These are phyloP conservation scores for Euproctis similis DNA, from an alignment of 2,888 invertebrate species.

Conservation along the genomic window DNA sequence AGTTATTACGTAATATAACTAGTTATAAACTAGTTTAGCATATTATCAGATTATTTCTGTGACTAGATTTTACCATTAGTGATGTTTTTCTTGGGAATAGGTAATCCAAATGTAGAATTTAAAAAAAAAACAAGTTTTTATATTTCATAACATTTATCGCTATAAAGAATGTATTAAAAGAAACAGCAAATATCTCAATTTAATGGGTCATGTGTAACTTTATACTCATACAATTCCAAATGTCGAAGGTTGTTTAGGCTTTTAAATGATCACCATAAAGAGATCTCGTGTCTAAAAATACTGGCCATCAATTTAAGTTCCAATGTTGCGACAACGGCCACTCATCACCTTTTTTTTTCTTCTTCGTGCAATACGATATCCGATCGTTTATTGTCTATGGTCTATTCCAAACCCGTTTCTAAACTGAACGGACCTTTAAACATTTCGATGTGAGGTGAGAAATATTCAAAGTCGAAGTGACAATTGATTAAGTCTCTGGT, in stretches of 20 bases:
- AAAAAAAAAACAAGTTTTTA: neutral
- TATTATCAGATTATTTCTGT: too few species aligned
- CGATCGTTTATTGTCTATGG: conserved; percentile 60
- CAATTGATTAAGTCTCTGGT: conserved; percentile 65
- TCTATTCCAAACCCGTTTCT: conserved; percentile 64
- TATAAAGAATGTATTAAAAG: too few species aligned
- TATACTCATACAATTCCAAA: conserved; percentile 34
- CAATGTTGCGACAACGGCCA: conserved; percentile 45
- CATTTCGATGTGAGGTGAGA: conserved; percentile 54
- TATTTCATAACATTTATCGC: neutral
- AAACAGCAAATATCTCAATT: conserved; percentile 37
- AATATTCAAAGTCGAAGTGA: conserved; percentile 63
- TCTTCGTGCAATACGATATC: conserved; percentile 67
- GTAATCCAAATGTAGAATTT: neutral
- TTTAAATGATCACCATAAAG: conserved; percentile 43
- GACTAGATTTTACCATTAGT: too few species aligned
- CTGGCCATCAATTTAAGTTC: conserved; percentile 58
- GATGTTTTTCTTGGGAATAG: neutral
- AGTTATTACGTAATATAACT: too few species aligned
- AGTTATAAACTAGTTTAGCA: too few species aligned
- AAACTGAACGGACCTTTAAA: conserved; percentile 56
- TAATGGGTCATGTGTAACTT: conserved; percentile 43
- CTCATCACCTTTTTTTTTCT: conserved; percentile 74
- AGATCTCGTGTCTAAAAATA: conserved; percentile 34
- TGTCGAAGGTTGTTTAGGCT: conserved; percentile 40